Evolutionary conservation across 1,140 invertebrate species (phyloP), one percentile per base, ranked within the genome.

Genomic region (Drosophila kohkoa): DNA sequence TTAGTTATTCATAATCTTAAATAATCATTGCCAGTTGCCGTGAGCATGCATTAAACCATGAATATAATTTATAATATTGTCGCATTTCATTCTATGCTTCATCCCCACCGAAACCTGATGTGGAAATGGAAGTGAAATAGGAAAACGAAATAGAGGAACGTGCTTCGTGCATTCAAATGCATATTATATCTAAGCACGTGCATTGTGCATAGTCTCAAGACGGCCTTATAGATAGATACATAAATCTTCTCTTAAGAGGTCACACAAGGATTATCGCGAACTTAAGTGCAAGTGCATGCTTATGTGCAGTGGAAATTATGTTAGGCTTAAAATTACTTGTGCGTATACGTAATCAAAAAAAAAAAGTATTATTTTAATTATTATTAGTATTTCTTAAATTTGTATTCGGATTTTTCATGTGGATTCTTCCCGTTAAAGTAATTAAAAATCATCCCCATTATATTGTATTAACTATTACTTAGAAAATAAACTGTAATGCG

Each of bases 101-200:
- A 49, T n/a, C 15, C 16, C 10, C n/a, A 20, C 16, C 48, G 35
- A 63, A 16, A n/a, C 30, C 30, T 38, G 35, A 38, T 48, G 13
- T 48, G n/a, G 5, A 10, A 35, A 11, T 15, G 8, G 35, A 57
- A 35, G 25, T 43, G 8, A 64, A 64, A 52, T 52, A 41, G 35
- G 30, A 20, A 62, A 20, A 43, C 35, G 11, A 54, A 25, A 54
- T 64, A 63, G 38, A 38, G 54, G 16, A 75, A 58, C 67, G 73
- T 71, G 67, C 57, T 64, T 8, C 73, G 57, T 71, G 68, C 73
- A 43, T 64, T 55, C 7, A 57, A 69, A 49, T 75, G 66, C 66
- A 69, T 28, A 55, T 38, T 52, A 6, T 43, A 16, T 67, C 55
- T 54, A 52, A 49, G 60, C 59, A 58, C 66, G 72, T 75, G 72